phyloP scores from a whole-genome alignment of 1,140 invertebrate genomes.

The Thaumetopoea pityocampa region DNA sequence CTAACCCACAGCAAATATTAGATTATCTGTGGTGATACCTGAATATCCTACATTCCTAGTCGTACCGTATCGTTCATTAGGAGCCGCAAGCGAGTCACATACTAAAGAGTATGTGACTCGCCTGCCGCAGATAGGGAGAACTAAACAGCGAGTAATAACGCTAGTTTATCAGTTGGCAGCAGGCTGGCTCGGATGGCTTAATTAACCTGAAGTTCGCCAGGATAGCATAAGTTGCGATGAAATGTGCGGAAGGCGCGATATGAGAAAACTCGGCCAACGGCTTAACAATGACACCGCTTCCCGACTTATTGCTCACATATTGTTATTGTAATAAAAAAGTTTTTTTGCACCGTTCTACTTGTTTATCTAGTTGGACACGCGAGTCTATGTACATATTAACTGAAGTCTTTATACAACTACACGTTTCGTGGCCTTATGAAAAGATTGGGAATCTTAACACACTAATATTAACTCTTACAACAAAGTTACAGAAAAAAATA shows the following conservation, averaged over 20 bases:
- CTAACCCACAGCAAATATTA: no score
- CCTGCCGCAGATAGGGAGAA: no score
- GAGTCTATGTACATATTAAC: no score
- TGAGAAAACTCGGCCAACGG: slow-evolving; percentile 35
- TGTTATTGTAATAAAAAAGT: slow-evolving; percentile 38
- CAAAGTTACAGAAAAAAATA: no score
- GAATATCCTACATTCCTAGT: no score
- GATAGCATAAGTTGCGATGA: slow-evolving; percentile 28
- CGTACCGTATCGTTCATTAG: no score
- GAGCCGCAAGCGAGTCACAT: slow-evolving; percentile 4
- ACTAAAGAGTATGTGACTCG: background rate
- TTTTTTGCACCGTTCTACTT: slow-evolving; percentile 19
- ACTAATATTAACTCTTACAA: no score
- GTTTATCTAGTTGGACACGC: slow-evolving; percentile 15
- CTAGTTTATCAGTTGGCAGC: slow-evolving; percentile 27
- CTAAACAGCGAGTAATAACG: slow-evolving; percentile 21
- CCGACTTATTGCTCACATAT: slow-evolving; percentile 27
- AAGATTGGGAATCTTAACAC: no score
- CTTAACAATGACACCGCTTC: slow-evolving; percentile 24
- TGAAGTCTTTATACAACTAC: no score
- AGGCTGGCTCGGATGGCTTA: slow-evolving; percentile 28
- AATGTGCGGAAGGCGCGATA: slow-evolving; percentile 31
- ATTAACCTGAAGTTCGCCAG: slow-evolving; percentile 39
- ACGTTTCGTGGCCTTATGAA: no score
- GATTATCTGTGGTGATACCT: no score